phyloP scores from a whole-genome alignment of 2,113 vertebrate genomes.

The Chloroceryle aenea region DNA sequence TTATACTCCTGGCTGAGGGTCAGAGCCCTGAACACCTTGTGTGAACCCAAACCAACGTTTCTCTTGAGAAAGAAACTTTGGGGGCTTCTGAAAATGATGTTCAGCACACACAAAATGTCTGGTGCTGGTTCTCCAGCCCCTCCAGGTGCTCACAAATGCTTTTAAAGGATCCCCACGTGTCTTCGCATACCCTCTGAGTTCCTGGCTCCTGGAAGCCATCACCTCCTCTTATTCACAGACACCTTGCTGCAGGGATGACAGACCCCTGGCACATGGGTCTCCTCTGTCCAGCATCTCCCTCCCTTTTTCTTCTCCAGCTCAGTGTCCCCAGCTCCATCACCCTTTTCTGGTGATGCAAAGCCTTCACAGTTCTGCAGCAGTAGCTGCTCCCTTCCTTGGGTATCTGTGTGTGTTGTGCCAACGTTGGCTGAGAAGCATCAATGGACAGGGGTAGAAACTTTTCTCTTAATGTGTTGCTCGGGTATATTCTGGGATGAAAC shows the following conservation, averaged over 20 bases:
- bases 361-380: background rate
- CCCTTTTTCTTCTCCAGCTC: background rate
- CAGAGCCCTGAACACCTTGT: background rate
- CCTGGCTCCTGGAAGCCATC: background rate
- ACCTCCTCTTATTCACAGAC: background rate
- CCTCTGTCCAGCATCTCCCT: background rate
- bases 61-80: background rate
- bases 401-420: rapidly evolving
- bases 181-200: rapidly evolving
- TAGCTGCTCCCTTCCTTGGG: background rate
- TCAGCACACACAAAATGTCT: background rate
- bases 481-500: background rate
- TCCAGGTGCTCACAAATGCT: background rate
- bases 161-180: rapidly evolving
- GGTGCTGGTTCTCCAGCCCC: background rate
- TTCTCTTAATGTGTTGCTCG: background rate
- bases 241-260: background rate
- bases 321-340: background rate
- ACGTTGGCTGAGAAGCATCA: rapidly evolving
- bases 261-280: background rate
- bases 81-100: background rate
- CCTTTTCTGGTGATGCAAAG: background rate
- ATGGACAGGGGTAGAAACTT: background rate
- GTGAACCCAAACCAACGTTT: background rate
- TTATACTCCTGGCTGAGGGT: rapidly evolving